A percentile compares a stretch with the other conserved stretches of the same genome.
Conservation (phyloP, 2,888 invertebrate species). For the Mesoligia furuncula region DNA sequence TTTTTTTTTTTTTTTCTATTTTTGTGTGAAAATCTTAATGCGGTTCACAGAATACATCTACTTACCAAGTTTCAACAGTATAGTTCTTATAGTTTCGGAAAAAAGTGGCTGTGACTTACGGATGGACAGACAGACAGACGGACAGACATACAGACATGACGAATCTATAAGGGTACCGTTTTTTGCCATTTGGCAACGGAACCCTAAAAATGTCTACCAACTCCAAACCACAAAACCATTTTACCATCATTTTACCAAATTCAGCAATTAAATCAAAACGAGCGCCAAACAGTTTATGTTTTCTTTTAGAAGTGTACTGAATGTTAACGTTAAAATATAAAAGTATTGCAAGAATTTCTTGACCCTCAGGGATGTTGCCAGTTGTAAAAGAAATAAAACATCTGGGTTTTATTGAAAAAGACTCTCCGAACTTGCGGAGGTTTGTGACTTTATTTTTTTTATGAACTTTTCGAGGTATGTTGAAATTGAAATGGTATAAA, state of each 20-base stretch:
- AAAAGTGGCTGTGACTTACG: no score
- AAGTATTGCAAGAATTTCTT: slow-evolving; percentile 22
- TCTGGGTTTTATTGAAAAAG: slow-evolving; percentile 28
- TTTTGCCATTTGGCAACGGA: no score
- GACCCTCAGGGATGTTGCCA: neutral
- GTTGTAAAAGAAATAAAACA: slow-evolving; percentile 32
- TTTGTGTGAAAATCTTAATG: no score
- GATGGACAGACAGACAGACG: no score
- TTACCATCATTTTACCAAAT: slow-evolving; percentile 17
- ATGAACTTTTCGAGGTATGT: slow-evolving; percentile 1
- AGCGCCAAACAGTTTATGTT: slow-evolving; percentile 14
- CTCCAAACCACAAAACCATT: slow-evolving; percentile 40
- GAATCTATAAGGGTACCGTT: no score
- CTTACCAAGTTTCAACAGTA: no score
- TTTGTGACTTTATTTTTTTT: slow-evolving; percentile 4
- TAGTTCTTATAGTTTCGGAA: no score
- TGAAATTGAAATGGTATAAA: slow-evolving; percentile 18
- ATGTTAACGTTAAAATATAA: slow-evolving; percentile 14
- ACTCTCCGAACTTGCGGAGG: neutral
- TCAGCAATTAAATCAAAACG: slow-evolving; percentile 35
- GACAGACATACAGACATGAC: no score
- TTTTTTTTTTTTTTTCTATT: no score
- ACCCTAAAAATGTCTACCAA: slow-evolving; percentile 25
- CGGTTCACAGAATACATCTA: no score
- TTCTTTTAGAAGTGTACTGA: slow-evolving; percentile 18